Base-by-base conservation (phyloP, 2,888 invertebrate species). In the Agonopterix arenella region DNA sequence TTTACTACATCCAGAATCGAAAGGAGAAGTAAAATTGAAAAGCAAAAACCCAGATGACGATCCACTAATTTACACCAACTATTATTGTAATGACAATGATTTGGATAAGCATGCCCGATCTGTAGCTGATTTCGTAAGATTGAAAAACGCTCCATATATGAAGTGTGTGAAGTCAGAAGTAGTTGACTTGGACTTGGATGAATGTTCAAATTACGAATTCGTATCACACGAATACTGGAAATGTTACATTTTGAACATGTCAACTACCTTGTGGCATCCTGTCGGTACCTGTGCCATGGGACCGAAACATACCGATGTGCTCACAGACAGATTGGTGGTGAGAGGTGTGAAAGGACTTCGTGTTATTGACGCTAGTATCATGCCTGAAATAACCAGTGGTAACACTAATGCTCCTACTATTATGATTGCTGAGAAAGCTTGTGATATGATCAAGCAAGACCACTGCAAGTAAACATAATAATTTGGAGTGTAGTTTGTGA, bases 361-460 rank as follows among this genome's bases (percentile, higher is more conserved):
- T 42, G 92, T 93, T 3, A 91, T 91, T 7, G 93, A 93, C 56
- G 91, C 92, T 0, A 92, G 92, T 52, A 80, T 93, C 28, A 93
- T 93, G 90, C 93, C 93, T 0, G 77, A 76, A 37, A 90, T 92
- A 1, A 75, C 83, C 0, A 90, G 91, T 3, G 92, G 92, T 0
- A 92, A 92, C 60, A 90, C 90, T 1, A 90, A 92, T 56, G 92
- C 92, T 0, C 91, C 92, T 0, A 78, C 84, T 0, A 88, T 92
- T 4, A 93, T 92, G 92, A 90, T 92, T 8, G 92, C 84, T 0
- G 92, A 93, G 62, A 92, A 91, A 62, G 91, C 90, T 0, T 74
- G 90, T 1, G 92, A 92, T 64, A 73, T 92, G 75, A 90, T 93
- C 18, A 91, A 91, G 28, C 5, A 28, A 28, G 28, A 28, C 5